These are phyloP conservation scores for Agrochola lota DNA, from an alignment of 2,888 invertebrate species.

Conservation along the genomic window DNA sequence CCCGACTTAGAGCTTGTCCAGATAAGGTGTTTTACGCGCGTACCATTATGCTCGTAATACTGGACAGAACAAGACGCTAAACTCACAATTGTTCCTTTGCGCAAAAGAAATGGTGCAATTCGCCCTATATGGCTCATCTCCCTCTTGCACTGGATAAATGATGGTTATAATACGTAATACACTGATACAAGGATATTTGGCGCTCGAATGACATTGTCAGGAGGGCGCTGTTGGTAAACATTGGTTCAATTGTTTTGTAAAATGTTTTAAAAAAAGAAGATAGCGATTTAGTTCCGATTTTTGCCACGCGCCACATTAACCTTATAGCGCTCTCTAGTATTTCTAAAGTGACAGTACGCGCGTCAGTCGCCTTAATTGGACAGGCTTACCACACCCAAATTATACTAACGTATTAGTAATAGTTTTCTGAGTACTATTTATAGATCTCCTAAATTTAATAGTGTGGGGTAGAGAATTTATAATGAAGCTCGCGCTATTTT, in stretches of 20 bases:
- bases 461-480: slow-evolving; percentile 10
- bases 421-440: slow-evolving; percentile 6
- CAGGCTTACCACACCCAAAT: not conserved
- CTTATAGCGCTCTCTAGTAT: not conserved
- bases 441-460: slow-evolving; percentile 36
- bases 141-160: not conserved
- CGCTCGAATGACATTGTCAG: not conserved
- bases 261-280: not conserved
- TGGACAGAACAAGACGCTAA: not conserved
- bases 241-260: not conserved
- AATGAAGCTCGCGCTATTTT: not conserved
- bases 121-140: not conserved
- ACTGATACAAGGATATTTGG: no score
- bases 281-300: not conserved
- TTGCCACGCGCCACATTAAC: not conserved
- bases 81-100: not conserved
- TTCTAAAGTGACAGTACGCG: not conserved
- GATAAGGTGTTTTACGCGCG: not conserved
- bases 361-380: not conserved
- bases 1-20: not conserved
- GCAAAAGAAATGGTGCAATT: not conserved
- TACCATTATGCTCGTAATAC: not conserved
- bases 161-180: not conserved
- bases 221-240: not conserved
- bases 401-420: slow-evolving; percentile 11